Percentiles rank a stretch among this genome's conserved stretches.
These are phyloP conservation scores for Tiliacea aurago DNA, from an alignment of 2,888 invertebrate genomes.

Conservation along the genomic window DNA sequence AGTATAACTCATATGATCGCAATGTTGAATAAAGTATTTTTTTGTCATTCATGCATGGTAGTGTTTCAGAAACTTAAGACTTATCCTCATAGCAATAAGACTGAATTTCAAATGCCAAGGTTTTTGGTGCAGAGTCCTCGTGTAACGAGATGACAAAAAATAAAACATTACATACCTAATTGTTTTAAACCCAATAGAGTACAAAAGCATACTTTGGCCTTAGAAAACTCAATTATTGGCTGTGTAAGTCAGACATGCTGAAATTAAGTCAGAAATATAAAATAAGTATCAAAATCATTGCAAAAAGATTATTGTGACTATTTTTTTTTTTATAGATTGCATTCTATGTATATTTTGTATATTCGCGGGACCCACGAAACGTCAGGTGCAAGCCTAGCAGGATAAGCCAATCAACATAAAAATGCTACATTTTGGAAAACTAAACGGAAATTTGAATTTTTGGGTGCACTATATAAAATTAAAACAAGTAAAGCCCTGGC, in stretches of 20 bases:
- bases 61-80: not conserved
- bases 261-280: not conserved
- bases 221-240: conserved; percentile 20
- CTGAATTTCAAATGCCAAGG: not conserved
- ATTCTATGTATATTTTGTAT: not conserved
- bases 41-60: not conserved
- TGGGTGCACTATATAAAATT: conserved; percentile 8
- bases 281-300: conserved; percentile 24
- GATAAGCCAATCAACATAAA: not conserved
- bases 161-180: conserved; percentile 35
- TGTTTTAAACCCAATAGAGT: conserved; percentile 34
- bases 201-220: conserved; percentile 40
- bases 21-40: conserved; percentile 30
- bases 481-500: conserved; percentile 7
- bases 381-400: not conserved
- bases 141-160: not conserved
- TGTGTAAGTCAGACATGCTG: conserved; percentile 1
- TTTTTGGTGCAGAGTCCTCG: not conserved
- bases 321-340: not conserved
- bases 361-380: not conserved
- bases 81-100: not conserved
- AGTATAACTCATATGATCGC: conserved; percentile 23
- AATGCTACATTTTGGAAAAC: not conserved
- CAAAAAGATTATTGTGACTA: conserved; percentile 11
- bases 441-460: too few relatives aligned